These are phyloP conservation scores for Epicampocera succincta DNA, from an alignment of 2,888 invertebrate species.

Conservation along the genomic window DNA sequence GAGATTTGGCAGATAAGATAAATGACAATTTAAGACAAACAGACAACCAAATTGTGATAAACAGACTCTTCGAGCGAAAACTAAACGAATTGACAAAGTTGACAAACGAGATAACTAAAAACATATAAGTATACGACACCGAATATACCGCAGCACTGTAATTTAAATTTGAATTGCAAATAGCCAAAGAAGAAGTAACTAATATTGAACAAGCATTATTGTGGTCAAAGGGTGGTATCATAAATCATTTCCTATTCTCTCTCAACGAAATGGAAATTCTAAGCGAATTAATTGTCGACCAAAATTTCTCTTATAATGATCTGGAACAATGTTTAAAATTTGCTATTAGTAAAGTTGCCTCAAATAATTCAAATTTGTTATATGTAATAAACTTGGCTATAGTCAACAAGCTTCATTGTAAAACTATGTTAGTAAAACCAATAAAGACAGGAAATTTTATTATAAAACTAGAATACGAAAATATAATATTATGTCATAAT, in stretches of 20 bases:
- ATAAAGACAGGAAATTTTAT: constrained; percentile 2
- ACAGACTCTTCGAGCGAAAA: constrained; percentile 18
- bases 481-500: background rate
- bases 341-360: background rate
- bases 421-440: constrained; percentile 9
- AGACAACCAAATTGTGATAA: constrained; percentile 5
- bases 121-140: no score
- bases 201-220: constrained; percentile 4
- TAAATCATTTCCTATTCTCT: no score
- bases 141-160: background rate
- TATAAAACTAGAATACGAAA: constrained; percentile 15
- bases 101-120: background rate
- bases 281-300: constrained; percentile 10
- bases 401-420: background rate
- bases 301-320: constrained; percentile 7
- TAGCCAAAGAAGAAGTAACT: constrained; percentile 7
- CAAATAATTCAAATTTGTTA: constrained; percentile 1
- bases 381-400: background rate
- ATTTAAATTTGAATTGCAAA: constrained; percentile 1
- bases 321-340: constrained; percentile 10
- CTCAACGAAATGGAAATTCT: no score
- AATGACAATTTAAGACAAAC: constrained; percentile 9
- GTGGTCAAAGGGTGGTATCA: background rate
- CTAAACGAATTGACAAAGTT: background rate
- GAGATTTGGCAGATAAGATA: constrained; percentile 21